Evolutionary conservation across 2,797 vertebrate species (phyloP), one percentile per base, ranked within the genome.

Genomic region (Dromococcyx pavoninus): DNA sequence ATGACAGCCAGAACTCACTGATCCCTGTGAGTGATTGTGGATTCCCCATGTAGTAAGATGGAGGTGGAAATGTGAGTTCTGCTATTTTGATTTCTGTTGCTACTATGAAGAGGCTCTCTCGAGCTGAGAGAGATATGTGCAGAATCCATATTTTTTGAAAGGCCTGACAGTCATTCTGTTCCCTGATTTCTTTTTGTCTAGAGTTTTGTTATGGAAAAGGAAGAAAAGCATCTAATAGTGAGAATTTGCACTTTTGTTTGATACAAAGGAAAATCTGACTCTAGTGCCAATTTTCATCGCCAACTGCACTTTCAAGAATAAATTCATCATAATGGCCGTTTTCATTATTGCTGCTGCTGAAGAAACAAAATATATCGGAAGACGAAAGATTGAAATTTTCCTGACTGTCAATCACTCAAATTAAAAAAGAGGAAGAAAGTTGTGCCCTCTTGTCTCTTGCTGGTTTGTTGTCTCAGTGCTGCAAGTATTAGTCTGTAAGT

Each of bases 141-240:
- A 48, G 23, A 80, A 56, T 50, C 9, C 4, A 5, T 23, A 78
- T 73, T 62, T n/a, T 48, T 24, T 46, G 91, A 84, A 94, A 95
- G 33, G n/a, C 14, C 65, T 30, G 33, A 25, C 28, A 46, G 24
- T 22, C 46, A 17, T 74, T 96, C 57, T 91, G 56, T 93, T 88
- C 51, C 54, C 37, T 82, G 66, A 46, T 85, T 86, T 74, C 22
- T 86, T 75, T 86, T 72, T 43, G 11, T 66, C 69, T 93, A 64
- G 73, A 78, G 35, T 74, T 65, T 65, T 77, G 1, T 77, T 61
- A 48, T 7, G 13, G 72, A 72, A 87, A 86, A 75, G 10, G 2
- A 14, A n/a, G 27, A 61, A 53, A 77, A 4, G 4, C 6, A 22
- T 21, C 11, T 73, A 17, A 13, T 37, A 48, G 53, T 12, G 8